Evolutionary conservation across 2,113 vertebrate genomes (phyloP), one percentile per base, ranked within the genome.

Genomic region (Trogon melanurus): DNA sequence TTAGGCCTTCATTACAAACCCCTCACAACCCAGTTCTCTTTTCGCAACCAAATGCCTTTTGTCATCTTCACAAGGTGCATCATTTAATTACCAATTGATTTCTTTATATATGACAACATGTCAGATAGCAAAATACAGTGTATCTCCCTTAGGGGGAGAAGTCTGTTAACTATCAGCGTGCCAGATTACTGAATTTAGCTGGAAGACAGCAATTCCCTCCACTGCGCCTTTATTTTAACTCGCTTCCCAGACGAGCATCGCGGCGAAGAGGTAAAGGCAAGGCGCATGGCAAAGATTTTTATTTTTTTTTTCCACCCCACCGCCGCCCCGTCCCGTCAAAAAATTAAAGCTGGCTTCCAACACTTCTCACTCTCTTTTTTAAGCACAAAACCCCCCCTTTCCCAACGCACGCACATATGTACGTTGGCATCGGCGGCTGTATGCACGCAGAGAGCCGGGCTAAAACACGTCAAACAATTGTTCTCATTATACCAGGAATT

Each of bases 11-110:
- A 99, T 99, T 99, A 99, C 98, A 98, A 98, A 99, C 98, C 98
- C 99, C 99, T 98, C 98, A 98, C 98, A 98, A 97, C 98, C 98
- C 98, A 98, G 97, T 98, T 98, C 99, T 99, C 98, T 98, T 98
- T 98, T 98, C 91, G 98, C 98, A 98, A 99, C 99, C 99, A 99
- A 99, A 99, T 98, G 98, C 98, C 99, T 99, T 99, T 99, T 99
- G 99, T 99, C 99, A 99, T 99, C 98, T 98, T 99, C 98, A 98
- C 99, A 99, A 99, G 99, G 99, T 99, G 99, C 99, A 99, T 99
- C 99, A 98, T 99, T 99, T 99, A 99, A 99, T 99, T 99, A 99
- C 99, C 99, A 99, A 99, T 99, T 99, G 99, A 99, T 99, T 99
- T 99, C 98, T 98, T 98, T 98, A 98, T 98, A 99, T 99, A 99